These are phyloP conservation scores for Tyria jacobaeae DNA, from an alignment of 2,888 invertebrate species.

Conservation along the genomic window DNA sequence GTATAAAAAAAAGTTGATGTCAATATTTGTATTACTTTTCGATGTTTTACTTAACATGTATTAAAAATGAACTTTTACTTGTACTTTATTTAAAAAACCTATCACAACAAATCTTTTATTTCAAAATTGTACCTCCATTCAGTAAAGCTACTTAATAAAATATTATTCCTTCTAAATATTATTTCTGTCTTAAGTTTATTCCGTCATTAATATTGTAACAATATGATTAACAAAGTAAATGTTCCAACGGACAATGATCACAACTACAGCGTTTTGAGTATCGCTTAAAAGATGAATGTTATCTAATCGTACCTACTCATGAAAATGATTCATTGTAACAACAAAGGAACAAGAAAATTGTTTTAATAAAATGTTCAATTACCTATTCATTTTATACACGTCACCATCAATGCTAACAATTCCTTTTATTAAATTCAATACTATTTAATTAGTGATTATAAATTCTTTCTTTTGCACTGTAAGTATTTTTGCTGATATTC, in stretches of 20 bases:
- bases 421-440: constrained; percentile 10
- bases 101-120: neutral
- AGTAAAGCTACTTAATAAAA: neutral
- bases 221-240: neutral
- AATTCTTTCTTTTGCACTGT: constrained; percentile 1
- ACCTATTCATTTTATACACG: constrained; percentile 9
- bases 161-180: too few species aligned
- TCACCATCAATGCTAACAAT: constrained; percentile 5
- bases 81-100: neutral
- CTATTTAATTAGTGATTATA: constrained; percentile 7
- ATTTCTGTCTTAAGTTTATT: neutral
- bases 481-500: constrained; percentile 8
- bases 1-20: too few species aligned
- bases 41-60: too few species aligned
- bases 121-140: neutral
- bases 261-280: constrained; percentile 22
- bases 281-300: constrained; percentile 11
- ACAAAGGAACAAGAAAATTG: constrained; percentile 11
- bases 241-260: constrained; percentile 1
- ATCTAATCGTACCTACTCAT: constrained; percentile 7
- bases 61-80: too few species aligned
- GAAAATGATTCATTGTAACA: constrained; percentile 6
- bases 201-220: neutral
- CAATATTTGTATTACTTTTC: too few species aligned
- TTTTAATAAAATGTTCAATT: constrained; percentile 1